phyloP scores from a whole-genome alignment of 53 echinoderm and acorn worm genomes.

The Actinopyga echinites region DNA sequence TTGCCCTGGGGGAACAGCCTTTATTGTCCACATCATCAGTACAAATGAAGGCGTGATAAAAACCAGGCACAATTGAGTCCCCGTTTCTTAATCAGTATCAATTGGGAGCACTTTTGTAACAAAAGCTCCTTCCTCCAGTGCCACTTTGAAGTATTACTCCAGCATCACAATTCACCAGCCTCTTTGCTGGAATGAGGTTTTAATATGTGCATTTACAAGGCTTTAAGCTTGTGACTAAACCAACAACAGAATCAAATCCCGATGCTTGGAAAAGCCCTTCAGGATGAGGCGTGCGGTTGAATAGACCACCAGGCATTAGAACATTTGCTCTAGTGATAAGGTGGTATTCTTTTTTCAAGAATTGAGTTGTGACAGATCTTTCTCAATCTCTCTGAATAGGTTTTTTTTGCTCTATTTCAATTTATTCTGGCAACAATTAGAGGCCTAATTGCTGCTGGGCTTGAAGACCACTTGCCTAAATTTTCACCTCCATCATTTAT shows the following conservation, averaged over 20 bases:
- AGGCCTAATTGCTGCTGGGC: neutral
- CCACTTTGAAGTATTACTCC: neutral
- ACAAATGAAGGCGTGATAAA: too few relatives aligned
- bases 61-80: neutral
- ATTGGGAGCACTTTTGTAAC: slow-evolving; percentile 10
- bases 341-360: neutral
- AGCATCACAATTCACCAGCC: neutral
- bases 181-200: slow-evolving; percentile 19
- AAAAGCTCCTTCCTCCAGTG: neutral
- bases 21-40: too few relatives aligned
- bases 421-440: slow-evolving; percentile 25
- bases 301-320: slow-evolving; percentile 38
- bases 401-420: slow-evolving; percentile 4
- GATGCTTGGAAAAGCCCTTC: neutral
- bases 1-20: too few relatives aligned
- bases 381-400: neutral
- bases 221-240: neutral
- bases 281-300: slow-evolving; percentile 10
- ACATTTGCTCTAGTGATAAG: slow-evolving; percentile 24
- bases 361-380: neutral
- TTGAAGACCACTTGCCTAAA: neutral
- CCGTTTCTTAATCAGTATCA: slow-evolving; percentile 15
- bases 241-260: slow-evolving; percentile 17
- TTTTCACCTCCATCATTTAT: neutral
- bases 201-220: slow-evolving; percentile 31